phyloP scores from a whole-genome alignment of 2,888 invertebrate species.

The Cryptus armator region DNA sequence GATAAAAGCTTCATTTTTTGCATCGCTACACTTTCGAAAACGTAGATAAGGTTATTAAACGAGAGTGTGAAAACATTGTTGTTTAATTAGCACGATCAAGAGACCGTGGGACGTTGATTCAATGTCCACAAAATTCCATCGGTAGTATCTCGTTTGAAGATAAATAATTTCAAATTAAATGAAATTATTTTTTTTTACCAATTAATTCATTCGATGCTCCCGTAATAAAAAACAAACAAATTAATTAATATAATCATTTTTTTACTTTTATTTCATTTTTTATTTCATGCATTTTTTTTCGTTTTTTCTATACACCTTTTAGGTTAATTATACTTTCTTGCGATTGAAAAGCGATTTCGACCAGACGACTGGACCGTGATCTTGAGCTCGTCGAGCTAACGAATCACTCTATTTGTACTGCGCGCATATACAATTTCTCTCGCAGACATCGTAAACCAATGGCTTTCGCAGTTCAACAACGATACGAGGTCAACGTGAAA shows the following conservation, averaged over 20 bases:
- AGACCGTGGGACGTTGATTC: neutral
- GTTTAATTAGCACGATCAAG: neutral
- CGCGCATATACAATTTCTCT: neutral
- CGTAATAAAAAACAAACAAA: too few relatives aligned
- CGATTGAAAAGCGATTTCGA: neutral
- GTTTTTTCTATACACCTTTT: neutral
- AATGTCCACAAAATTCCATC: neutral
- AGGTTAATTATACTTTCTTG: neutral
- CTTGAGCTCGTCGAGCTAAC: neutral
- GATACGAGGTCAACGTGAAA: conserved; percentile 1
- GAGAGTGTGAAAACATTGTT: neutral
- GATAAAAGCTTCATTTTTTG: neutral
- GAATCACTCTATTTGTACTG: neutral
- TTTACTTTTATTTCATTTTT: too few relatives aligned
- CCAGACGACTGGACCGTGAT: neutral
- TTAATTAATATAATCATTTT: too few relatives aligned
- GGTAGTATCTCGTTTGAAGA: too few relatives aligned
- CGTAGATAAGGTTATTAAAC: neutral
- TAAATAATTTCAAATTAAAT: too few relatives aligned
- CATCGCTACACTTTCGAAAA: neutral
- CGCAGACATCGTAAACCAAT: too few relatives aligned
- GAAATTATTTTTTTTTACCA: too few relatives aligned
- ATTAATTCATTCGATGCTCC: too few relatives aligned
- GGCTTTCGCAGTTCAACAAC: conserved; percentile 1
- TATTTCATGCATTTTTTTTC: too few relatives aligned